phyloP scores from a whole-genome alignment of 2,797 vertebrate species.

The Acrossocheilus wenchowensis region DNA sequence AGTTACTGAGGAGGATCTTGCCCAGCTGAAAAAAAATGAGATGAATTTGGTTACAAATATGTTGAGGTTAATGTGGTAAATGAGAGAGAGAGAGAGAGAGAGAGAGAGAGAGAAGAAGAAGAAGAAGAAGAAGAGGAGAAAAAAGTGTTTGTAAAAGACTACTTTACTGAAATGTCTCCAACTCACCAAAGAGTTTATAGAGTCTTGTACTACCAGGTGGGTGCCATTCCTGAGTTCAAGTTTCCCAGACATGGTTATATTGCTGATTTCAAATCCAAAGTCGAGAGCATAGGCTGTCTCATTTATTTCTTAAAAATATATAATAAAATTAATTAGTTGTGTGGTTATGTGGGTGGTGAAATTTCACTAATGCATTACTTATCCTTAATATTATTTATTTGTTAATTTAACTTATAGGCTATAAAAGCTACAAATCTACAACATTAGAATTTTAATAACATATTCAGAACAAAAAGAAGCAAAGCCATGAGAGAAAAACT shows the following conservation, averaged over 20 bases:
- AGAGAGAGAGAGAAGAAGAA: too few species aligned
- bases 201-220: constrained; percentile 39
- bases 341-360: background rate
- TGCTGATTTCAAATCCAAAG: constrained; percentile 50
- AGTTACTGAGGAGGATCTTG: constrained; percentile 6
- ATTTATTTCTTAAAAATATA: constrained; percentile 26
- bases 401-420: too few species aligned
- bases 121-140: background rate
- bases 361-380: background rate
- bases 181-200: constrained; percentile 55
- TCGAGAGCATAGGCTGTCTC: constrained; percentile 36
- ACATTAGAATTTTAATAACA: background rate
- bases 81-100: too few species aligned
- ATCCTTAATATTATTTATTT: background rate
- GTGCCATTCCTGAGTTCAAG: constrained; percentile 34
- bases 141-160: background rate
- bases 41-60: background rate
- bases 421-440: background rate
- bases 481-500: background rate
- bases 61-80: background rate
- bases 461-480: background rate
- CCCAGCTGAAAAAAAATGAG: constrained; percentile 10
- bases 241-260: constrained; percentile 44
- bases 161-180: background rate
- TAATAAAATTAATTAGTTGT: background rate